Base-by-base conservation (phyloP, 2,888 invertebrate species). In the Tinea semifulvella region DNA sequence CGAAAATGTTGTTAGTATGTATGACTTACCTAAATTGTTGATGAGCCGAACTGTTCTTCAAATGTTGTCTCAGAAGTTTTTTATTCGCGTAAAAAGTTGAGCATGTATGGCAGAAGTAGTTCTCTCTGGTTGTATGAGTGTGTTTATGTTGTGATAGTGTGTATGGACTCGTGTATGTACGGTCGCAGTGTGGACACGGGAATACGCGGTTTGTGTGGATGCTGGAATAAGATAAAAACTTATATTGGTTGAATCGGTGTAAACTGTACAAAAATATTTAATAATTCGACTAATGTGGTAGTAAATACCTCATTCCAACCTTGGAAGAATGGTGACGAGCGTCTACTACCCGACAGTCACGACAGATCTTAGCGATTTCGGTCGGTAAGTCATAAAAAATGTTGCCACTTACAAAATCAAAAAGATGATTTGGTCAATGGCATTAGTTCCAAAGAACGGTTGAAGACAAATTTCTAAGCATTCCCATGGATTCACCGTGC, bases 121-220 rank as follows among this genome's bases (percentile, higher is more conserved):
- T 44, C 40, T 47, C 48, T 10, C 25, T 26, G 5, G 11, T 26
- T 5, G 10, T 2, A 0, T 2, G 0, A 0, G 3, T 7, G 48
- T 74, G 76, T 39, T 60, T 60, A 43, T 76, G 77, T 3, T 62
- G 60, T 0, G 52, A 57, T 1, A 73, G 51, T 0, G 67, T 64
- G 57, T 77, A 75, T 0, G 79, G 79, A 11, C 67, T 73, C 46
- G 65, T 65, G 52, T 69, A 72, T 0, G 54, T 52, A 0, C 68
- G 50, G 0, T 55, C 2, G 16, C 79, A 79, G 1, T 53, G 47
- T 2, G 61, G 58, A 45, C 79, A 79, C 0, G 49, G 25, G 52
- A 77, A 79, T 14, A 67, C 69, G 0, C 60, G 56, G 27, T 66
- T 68, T 10, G 75, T 60, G 47, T 79, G 79, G n/a, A 31, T 14